Conservation (phyloP, 2,797 vertebrate genomes). For the Molossus molossus region DNA sequence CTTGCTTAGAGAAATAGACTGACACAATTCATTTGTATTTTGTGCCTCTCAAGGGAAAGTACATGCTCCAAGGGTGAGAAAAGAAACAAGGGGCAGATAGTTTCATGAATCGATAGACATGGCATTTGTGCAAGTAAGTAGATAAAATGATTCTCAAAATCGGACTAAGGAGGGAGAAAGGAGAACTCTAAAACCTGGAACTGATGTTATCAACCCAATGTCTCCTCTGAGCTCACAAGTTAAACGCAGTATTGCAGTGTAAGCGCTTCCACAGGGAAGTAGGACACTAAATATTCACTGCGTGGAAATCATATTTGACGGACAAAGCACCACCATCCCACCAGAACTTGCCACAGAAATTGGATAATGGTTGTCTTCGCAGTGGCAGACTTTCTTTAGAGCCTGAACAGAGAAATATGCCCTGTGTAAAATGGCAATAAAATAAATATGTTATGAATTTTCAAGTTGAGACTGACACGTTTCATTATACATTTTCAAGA, state of each 20-base stretch:
- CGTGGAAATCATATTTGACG: constrained; percentile 72
- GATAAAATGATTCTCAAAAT: constrained; percentile 59
- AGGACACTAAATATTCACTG: constrained; percentile 74
- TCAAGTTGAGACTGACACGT: neutral
- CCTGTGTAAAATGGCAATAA: neutral
- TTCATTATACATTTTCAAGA: constrained; percentile 51
- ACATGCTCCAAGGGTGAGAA: constrained; percentile 2
- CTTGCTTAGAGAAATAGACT: constrained; percentile 61
- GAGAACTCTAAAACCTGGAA: constrained; percentile 63
- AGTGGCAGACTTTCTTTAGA: constrained; percentile 21
- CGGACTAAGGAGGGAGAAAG: constrained; percentile 43
- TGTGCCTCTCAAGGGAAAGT: constrained; percentile 54
- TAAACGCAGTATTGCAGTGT: constrained; percentile 74
- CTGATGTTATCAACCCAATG: constrained; percentile 72
- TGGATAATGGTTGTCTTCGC: constrained; percentile 62
- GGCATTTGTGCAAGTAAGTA: constrained; percentile 62
- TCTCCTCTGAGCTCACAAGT: constrained; percentile 76
- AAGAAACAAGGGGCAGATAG: constrained; percentile 46
- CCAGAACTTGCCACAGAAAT: constrained; percentile 69
- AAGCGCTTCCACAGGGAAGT: constrained; percentile 78
- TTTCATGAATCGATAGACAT: constrained; percentile 64
- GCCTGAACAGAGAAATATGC: neutral
- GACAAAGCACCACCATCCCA: constrained; percentile 62
- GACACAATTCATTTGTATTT: constrained; percentile 69
- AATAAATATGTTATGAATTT: constrained; percentile 52